phyloP scores from a whole-genome alignment of 2,113 vertebrate genomes.

The Deroptyus accipitrinus region DNA sequence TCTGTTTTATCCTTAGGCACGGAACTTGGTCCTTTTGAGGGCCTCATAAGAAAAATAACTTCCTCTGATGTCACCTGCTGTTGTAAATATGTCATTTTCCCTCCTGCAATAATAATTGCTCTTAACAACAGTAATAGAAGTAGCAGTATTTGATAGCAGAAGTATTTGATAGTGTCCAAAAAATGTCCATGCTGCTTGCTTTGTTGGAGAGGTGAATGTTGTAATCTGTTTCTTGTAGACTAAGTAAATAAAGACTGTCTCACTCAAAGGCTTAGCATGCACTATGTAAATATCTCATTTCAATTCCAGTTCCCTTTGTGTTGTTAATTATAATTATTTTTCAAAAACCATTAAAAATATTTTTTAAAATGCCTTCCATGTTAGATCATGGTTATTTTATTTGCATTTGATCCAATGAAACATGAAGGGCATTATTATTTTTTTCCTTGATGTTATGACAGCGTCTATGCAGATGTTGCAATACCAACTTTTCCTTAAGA shows the following conservation, averaged over 20 bases:
- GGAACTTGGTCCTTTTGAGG: neutral
- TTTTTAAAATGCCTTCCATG: neutral
- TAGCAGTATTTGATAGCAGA: neutral
- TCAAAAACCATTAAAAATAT: neutral
- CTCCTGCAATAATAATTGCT: neutral
- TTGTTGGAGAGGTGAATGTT: neutral
- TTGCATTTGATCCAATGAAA: conserved; percentile 1
- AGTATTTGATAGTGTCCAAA: neutral
- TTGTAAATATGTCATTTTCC: neutral
- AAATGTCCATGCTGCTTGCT: neutral
- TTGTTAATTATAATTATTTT: conserved; percentile 34
- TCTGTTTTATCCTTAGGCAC: neutral
- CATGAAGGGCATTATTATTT: conserved; percentile 27
- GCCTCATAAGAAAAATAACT: neutral
- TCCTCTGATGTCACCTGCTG: neutral
- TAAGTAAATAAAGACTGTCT: conserved; percentile 35
- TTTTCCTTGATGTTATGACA: conserved; percentile 36
- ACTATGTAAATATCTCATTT: neutral
- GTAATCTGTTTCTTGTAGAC: neutral
- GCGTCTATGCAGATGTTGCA: conserved; percentile 69
- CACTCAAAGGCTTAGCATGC: neutral
- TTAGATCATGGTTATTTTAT: neutral
- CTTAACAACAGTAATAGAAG: neutral
- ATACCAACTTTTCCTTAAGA: conserved; percentile 45
- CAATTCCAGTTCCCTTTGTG: neutral